Evolutionary conservation across 2,888 invertebrate genomes (phyloP).

Genomic region (Orthosia cruda): DNA sequence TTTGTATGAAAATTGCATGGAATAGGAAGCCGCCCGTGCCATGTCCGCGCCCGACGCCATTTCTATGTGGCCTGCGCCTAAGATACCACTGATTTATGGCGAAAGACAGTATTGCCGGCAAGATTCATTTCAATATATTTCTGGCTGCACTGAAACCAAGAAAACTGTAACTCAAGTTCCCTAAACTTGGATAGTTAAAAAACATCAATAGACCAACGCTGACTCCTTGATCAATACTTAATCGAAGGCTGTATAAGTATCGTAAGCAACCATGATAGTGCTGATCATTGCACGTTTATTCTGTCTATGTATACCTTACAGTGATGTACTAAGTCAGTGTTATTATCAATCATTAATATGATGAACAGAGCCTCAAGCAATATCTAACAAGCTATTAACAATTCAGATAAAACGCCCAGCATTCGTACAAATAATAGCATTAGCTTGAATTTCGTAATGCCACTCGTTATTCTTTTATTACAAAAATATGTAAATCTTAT

Average conservation of each 20-base stretch:
- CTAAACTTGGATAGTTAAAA: no score
- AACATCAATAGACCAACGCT: no score
- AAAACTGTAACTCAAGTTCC: no score
- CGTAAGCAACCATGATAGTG: neutral
- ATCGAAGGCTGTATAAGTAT: neutral
- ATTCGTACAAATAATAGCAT: conserved; percentile 33
- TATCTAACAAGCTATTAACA: neutral
- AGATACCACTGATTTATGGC: neutral
- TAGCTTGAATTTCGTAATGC: conserved; percentile 36
- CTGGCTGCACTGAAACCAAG: no score
- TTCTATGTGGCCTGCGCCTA: no score
- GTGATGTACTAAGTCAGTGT: neutral
- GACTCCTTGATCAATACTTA: neutral
- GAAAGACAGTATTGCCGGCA: neutral
- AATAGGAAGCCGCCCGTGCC: no score
- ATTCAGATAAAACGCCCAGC: conserved; percentile 14
- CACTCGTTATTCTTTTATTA: conserved; percentile 50
- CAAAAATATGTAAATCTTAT: conserved; percentile 50
- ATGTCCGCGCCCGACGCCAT: no score
- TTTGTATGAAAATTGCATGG: no score
- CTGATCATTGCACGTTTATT: neutral
- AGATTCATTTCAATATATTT: neutral
- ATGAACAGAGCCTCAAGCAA: conserved; percentile 16
- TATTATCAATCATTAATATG: conserved; percentile 11
- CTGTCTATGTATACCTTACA: neutral